A percentile compares a stretch with the other conserved stretches of the same genome.
These are phyloP conservation scores for Cepphus grylle DNA, from an alignment of 2,113 vertebrate genomes.

Conservation along the genomic window DNA sequence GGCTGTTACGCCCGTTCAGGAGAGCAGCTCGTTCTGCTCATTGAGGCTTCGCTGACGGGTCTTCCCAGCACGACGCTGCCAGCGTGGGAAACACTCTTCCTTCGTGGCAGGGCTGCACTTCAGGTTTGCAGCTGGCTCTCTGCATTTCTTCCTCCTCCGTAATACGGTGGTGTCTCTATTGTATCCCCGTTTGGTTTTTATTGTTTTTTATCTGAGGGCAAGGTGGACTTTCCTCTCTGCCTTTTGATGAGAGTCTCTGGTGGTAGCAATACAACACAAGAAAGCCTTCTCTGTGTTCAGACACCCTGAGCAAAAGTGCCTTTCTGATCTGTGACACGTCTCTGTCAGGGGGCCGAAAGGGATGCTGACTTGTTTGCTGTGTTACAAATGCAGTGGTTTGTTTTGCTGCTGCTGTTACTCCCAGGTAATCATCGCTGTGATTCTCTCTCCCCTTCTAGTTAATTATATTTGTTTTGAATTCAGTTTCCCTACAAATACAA, in stretches of 20 bases:
- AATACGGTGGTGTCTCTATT: rapidly evolving
- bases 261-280: rapidly evolving
- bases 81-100: rapidly evolving
- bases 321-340: background rate
- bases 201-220: background rate
- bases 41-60: rapidly evolving
- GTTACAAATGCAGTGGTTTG: background rate
- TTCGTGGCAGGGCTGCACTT: background rate
- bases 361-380: background rate
- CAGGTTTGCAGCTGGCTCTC: background rate
- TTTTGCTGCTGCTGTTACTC: background rate
- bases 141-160: background rate
- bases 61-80: background rate
- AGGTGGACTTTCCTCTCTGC: background rate
- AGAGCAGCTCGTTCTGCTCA: background rate
- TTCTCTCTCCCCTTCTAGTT: background rate
- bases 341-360: background rate
- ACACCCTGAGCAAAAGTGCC: background rate
- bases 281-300: background rate
- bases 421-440: background rate
- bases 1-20: background rate
- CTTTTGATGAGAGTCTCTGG: background rate
- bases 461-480: background rate
- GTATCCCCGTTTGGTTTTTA: background rate
- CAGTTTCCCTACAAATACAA: background rate